Evolutionary conservation across 2,113 vertebrate species (phyloP), one percentile per base, ranked within the genome.

Genomic region (Phalacrocorax pelagicus): DNA sequence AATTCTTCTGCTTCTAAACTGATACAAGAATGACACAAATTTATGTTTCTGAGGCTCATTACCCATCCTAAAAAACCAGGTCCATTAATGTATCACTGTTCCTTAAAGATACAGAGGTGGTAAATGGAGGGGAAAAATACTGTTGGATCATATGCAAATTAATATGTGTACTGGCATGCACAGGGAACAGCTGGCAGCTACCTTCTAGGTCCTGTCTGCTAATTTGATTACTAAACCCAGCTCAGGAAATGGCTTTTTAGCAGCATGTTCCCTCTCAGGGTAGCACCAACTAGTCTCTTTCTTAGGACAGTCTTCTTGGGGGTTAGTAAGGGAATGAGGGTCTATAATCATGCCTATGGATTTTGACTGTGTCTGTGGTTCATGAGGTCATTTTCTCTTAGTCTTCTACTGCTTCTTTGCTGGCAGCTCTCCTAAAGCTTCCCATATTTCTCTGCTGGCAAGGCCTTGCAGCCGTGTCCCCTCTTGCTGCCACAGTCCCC

Each of bases 81-180:
- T 34, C 18, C 14, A 57, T 34, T 65, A 46, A 77, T 18, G 11
- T 40, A 69, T 42, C 69, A 10, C 23, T 49, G 5, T 73, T 86
- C 30, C 61, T 63, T 81, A 66, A 54, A 74, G 8, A 7, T 42
- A 67, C 2, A 29, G 11, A 66, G 16, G 11, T 49, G 20, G n/a
- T 65, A 81, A 71, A 71, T 14, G 9, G 34, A 63, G 18, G 17
- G 19, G 46, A 70, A 71, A 75, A 22, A 27, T 32, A 40, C 29
- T 3, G 23, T 36, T 36, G 34, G 51, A 30, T 51, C 30, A 11
- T 21, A 55, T 14, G 21, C 44, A 75, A 91, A 85, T 30, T 6
- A 47, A 40, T 18, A 49, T 12, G 32, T 5, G 8, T 13, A n/a
- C 21, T 82, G 23, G 27, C 15, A 2, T 32, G 42, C 0, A 0